Evolutionary conservation across 2,888 invertebrate genomes (phyloP).

Genomic region (Caenorhabditis becei): DNA sequence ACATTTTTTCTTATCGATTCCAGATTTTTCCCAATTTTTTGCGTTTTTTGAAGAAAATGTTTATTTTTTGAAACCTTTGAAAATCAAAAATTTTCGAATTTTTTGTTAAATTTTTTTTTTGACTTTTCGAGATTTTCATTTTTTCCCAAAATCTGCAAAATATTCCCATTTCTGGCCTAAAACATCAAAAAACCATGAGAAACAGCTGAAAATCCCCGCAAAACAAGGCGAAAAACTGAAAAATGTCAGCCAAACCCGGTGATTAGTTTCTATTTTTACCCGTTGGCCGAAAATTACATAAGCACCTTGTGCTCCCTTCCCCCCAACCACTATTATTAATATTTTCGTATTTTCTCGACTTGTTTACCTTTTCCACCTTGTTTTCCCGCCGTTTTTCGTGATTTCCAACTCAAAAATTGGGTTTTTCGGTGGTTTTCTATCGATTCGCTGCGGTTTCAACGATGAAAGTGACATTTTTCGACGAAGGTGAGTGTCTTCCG

Average conservation of each 20-base stretch:
- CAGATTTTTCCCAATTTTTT: constrained; percentile 32
- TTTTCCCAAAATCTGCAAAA: background rate
- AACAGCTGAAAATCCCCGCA: background rate
- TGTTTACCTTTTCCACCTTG: no score
- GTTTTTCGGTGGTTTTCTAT: background rate
- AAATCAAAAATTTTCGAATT: background rate
- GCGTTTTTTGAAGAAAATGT: constrained; percentile 14
- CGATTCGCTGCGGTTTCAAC: background rate
- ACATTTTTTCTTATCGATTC: constrained; percentile 40
- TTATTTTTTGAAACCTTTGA: background rate
- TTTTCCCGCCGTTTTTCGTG: background rate
- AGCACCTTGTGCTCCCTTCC: background rate
- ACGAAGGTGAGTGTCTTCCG: constrained; percentile 35
- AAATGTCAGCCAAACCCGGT: background rate
- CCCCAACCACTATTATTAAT: constrained; percentile 1
- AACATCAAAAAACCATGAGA: background rate
- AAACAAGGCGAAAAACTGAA: no score
- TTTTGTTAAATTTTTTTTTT: no score
- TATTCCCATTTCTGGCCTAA: no score
- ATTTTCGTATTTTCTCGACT: no score
- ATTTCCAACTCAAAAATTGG: background rate
- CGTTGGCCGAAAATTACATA: background rate
- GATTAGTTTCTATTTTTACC: constrained; percentile 22
- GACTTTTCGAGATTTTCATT: no score
- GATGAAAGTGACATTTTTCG: constrained; percentile 44